Base-by-base conservation (phyloP, 2,888 invertebrate genomes). In the Pharmacophagus antenor region DNA sequence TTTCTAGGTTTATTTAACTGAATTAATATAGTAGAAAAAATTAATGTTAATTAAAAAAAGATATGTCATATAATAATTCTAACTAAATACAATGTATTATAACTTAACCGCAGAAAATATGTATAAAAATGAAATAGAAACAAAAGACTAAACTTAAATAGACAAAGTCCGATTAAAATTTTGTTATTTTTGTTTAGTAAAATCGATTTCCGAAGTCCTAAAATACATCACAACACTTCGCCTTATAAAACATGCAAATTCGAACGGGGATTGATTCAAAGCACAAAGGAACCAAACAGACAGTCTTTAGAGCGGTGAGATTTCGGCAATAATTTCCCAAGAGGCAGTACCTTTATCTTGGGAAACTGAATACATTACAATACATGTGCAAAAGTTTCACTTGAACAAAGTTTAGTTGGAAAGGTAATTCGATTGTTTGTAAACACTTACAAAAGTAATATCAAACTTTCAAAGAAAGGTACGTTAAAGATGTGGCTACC, bases 231-330 rank as follows among this genome's bases (percentile, higher is more conserved):
- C 82, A 82, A 79, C 82, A 80, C 76, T 79, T 85, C 82, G 79
- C 80, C 76, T 85, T 86, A 86, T 89, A 86, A 88, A 88, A 88
- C 88, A 88, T 89, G 88, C 84, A 89, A 83, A 88, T 87, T 87
- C 84, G 88, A 87, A 85, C 82, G 86, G 88, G 88, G 88, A 89
- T 89, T 88, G 88, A 89, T 89, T 88, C 85, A 74, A 78, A 79
- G 83, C 86, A 87, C 88, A 88, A 86, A 88, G 84, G 86, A 81
- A 77, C 74, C 76, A 71, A 73, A 69, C 73, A 72, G 79, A 71
- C 85, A 82, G 87, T 84, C 85, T 88, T 82, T 84, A 81, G 74
- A 76, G 78, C 73, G 77, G 73, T 76, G 82, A 85, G 88, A 88
- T 88, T 89, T 88, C 74, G 86, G 87, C 80, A 76, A 82, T 88